These are phyloP conservation scores for Pycnonotus jocosus DNA, from an alignment of 2,113 vertebrate species.

Conservation along the genomic window DNA sequence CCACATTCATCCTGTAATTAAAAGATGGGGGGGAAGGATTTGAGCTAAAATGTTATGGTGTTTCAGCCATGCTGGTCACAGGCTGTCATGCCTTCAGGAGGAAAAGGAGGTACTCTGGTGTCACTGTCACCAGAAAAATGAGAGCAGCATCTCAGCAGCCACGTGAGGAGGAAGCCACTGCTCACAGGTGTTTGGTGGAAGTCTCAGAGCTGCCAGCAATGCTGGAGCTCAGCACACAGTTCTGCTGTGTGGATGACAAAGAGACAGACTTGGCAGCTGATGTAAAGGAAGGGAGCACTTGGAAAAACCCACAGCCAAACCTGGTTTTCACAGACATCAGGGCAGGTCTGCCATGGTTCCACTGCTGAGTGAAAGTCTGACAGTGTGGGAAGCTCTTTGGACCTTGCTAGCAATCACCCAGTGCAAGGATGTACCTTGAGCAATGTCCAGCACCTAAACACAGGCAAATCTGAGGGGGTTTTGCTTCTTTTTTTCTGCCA, in stretches of 20 bases:
- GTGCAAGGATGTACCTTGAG: background rate
- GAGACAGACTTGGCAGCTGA: background rate
- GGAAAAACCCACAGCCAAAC: background rate
- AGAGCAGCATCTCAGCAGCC: background rate
- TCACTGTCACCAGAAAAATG: background rate
- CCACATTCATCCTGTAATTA: background rate
- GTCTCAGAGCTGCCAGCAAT: accelerated
- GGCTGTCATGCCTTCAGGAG: background rate
- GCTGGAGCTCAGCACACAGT: background rate
- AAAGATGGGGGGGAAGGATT: background rate
- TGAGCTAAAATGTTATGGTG: background rate
- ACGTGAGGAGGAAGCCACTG: background rate
- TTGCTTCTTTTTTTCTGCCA: background rate
- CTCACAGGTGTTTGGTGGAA: background rate
- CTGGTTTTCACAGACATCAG: background rate
- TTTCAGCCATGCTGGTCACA: background rate
- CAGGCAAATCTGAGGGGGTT: background rate
- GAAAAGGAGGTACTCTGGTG: background rate
- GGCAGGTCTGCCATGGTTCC: background rate
- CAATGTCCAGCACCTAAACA: background rate
- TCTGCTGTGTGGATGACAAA: background rate
- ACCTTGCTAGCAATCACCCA: background rate
- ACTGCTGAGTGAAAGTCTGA: background rate
- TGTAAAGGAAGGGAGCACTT: background rate
- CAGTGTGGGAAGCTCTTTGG: background rate